Evolutionary conservation across 2,888 invertebrate genomes (phyloP), one percentile per base, ranked within the genome.

Genomic region (Mantis religiosa): DNA sequence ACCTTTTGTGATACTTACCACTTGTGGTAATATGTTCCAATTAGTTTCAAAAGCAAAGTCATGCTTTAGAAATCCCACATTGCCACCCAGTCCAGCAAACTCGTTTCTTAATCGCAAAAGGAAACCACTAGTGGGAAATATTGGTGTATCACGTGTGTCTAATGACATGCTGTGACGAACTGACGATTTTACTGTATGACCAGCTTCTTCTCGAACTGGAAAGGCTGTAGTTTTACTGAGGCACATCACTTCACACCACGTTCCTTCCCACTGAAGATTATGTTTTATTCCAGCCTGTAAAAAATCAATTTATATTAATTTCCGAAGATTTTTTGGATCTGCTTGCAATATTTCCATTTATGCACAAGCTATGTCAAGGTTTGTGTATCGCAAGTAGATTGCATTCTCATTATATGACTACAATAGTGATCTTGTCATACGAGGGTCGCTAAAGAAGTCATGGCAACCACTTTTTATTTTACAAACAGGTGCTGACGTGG

Each of bases 181-280:
- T 4, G 98, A 95, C 0, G 98, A 98, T 93, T 99, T 99, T 92
- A 99, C 94, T 90, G 96, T 96, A 82, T 98, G 97, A 1, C 99
- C 99, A 89, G 96, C 95, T 92, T 97, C 97, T 93, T 99, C 98
- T 9, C 99, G 94, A 28, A 99, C 97, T 88, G 95, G 95, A 93
- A 99, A 98, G 83, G 98, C 95, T 7, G 96, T 95, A 84, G 95
- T 95, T 91, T 97, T 96, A 91, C 95, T 96, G 20, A 97, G 93
- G 20, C 97, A 95, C 14, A 96, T 94, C 8, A 98, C 94, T 91
- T 98, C 97, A 90, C 99, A 95, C 92, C 98, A 97, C 4, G 96
- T 94, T 0, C 96, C 97, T 93, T 98, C 98, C 95, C 98, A 98
- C 92, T 98, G 97, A 88, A 99, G 92, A 91, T 96, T 97, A 93